Evolutionary conservation across 2,797 vertebrate species (phyloP).

Genomic region (Mus minutoides): DNA sequence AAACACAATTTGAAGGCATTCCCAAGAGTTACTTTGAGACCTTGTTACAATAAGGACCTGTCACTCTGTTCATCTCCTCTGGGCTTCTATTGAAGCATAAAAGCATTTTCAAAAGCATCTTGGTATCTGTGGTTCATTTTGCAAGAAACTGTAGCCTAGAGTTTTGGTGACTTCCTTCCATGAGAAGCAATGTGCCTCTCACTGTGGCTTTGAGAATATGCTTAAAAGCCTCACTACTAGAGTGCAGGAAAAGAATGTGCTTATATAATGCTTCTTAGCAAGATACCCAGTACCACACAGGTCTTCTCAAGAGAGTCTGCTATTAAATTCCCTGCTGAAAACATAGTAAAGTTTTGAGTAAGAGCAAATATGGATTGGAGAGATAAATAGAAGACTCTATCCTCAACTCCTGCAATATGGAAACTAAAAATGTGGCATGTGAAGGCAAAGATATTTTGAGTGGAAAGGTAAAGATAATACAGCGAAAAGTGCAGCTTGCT

Average conservation of each 20-base stretch:
- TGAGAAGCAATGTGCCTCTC: neutral
- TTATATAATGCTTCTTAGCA: neutral
- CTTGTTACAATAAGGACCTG: neutral
- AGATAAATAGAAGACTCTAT: neutral
- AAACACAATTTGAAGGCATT: neutral
- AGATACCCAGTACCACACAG: neutral
- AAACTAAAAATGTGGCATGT: neutral
- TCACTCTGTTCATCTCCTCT: neutral
- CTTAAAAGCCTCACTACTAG: neutral
- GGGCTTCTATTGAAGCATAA: neutral
- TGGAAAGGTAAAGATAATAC: neutral
- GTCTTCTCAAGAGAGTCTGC: neutral
- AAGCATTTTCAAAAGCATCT: neutral
- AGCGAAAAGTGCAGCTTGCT: slow-evolving; percentile 30
- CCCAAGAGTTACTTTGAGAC: neutral
- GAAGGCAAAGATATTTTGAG: slow-evolving; percentile 33
- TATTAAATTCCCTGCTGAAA: slow-evolving; percentile 2
- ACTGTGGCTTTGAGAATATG: neutral
- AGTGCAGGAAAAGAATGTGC: neutral
- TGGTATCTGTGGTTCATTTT: neutral
- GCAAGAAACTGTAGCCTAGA: neutral
- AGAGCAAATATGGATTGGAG: neutral
- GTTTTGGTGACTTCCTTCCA: neutral
- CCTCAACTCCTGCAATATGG: neutral
- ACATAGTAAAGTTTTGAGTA: neutral